A percentile compares a stretch with the other conserved stretches of the same genome.
These are phyloP conservation scores for Arrhamphus sclerolepis DNA, from an alignment of 2,797 vertebrate species.

Conservation along the genomic window DNA sequence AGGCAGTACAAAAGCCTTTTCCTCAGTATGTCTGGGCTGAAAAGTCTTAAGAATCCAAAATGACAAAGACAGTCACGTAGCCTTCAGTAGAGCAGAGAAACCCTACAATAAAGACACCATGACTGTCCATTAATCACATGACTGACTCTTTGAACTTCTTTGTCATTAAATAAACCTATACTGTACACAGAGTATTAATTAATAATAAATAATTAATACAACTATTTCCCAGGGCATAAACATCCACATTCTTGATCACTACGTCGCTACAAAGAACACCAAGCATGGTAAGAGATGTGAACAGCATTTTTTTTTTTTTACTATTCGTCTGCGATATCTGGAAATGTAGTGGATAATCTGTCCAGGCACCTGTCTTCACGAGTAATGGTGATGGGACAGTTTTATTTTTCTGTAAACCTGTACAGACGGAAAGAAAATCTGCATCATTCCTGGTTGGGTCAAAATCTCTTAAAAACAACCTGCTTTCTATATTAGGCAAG, in stretches of 20 bases:
- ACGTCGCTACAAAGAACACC: constrained; percentile 26
- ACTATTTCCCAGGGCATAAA: constrained; percentile 41
- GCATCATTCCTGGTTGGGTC: neutral
- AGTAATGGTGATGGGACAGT: constrained; percentile 4
- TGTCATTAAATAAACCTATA: constrained; percentile 56
- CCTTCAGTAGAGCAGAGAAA: constrained; percentile 47
- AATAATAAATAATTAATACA: too few species aligned
- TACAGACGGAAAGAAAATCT: neutral
- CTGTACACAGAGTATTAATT: constrained; percentile 23
- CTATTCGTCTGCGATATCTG: constrained; percentile 5
- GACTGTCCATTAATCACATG: constrained; percentile 60
- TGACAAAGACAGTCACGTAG: constrained; percentile 48
- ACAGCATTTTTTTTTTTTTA: neutral
- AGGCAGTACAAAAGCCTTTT: constrained; percentile 32
- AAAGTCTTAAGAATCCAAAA: constrained; percentile 46
- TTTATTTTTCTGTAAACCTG: neutral
- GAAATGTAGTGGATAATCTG: neutral
- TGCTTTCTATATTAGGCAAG: constrained; percentile 5
- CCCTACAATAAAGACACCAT: constrained; percentile 48
- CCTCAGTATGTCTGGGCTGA: constrained; percentile 39
- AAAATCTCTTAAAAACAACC: neutral
- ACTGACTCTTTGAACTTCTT: constrained; percentile 59
- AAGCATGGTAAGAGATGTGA: constrained; percentile 4
- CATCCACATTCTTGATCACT: constrained; percentile 8
- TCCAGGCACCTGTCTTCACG: neutral